These are phyloP conservation scores for Aurelia sp. DNA, from an alignment of 30 jellyfish, hydroid and myxozoan species.

Conservation along the genomic window DNA sequence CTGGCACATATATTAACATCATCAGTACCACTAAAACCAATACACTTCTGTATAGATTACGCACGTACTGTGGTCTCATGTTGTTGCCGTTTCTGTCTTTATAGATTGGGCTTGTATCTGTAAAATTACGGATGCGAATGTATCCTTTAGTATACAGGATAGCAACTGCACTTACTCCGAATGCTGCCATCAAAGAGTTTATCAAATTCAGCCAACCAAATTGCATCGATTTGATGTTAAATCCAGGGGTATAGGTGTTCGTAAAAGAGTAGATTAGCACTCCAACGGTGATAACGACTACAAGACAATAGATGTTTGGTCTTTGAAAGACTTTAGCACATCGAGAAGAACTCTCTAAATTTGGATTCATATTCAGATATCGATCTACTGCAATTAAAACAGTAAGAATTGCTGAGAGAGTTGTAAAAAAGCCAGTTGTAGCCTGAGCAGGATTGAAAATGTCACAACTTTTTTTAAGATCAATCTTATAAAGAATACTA, in stretches of 20 bases:
- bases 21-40: background rate
- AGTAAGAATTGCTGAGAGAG: background rate
- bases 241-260: background rate
- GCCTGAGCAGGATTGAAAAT: background rate
- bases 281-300: background rate
- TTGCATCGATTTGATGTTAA: background rate
- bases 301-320: background rate
- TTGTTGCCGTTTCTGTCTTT: background rate
- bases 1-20: no score
- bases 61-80: conserved; percentile 16
- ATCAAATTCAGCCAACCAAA: background rate
- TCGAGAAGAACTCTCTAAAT: background rate
- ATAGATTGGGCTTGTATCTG: background rate
- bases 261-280: background rate
- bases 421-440: background rate
- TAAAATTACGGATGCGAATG: background rate
- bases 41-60: background rate
- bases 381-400: background rate
- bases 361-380: conserved; percentile 12
- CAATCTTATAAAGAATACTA: background rate
- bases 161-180: background rate
- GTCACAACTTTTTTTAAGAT: background rate
- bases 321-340: background rate
- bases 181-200: background rate
- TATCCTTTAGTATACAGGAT: background rate